Base-by-base conservation (phyloP, 1,140 invertebrate genomes). In the Zaprionus ornatus region DNA sequence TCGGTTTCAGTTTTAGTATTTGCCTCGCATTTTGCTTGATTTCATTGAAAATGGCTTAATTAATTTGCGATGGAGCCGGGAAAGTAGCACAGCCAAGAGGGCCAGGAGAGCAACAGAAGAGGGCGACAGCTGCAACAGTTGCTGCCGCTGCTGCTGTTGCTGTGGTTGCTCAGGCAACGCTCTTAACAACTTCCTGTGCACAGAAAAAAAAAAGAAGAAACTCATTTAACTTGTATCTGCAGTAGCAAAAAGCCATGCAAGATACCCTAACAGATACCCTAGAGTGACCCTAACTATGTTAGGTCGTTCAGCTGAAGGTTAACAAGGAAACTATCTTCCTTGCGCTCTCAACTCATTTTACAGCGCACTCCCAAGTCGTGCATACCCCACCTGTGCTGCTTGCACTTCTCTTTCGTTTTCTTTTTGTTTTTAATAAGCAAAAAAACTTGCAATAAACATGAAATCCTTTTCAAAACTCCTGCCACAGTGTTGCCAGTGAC, bases 31-130 rank as follows among this genome's bases (percentile, higher is more conserved):
- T 78, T 78, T 68, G 74, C 59, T 74, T 71, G 85, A 90, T 88
- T 87, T 90, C 75, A 88, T 85, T 87, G 85, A 90, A 78, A 88
- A 88, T 85, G 85, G 80, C 85, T 88, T 88, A 88, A 88, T 88
- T 90, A 88, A 88, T 88, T 88, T 63, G 59, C 60, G 17, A 35
- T 60, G 52, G 7, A 15, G 67, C 25, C 69, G 42, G 48, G 21
- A 66, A 80, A 78, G 65, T 80, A 62, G 78, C 75, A 77, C 75
- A 74, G 42, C 52, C 59, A 21, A 61, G 48, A 64, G 48, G 70
- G 61, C 21, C 27, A 25, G 25, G 50, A 61, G 19, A 50, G 45
- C 45, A 21, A 0, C 5, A 42, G 40, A 2, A n/a, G 40, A 42
- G 19, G 19, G 10, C 19, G 7, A 57, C 52, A 56, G 35, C 54